These are phyloP conservation scores for Hylaea fasciaria DNA, from an alignment of 2,888 invertebrate genomes.

Conservation along the genomic window DNA sequence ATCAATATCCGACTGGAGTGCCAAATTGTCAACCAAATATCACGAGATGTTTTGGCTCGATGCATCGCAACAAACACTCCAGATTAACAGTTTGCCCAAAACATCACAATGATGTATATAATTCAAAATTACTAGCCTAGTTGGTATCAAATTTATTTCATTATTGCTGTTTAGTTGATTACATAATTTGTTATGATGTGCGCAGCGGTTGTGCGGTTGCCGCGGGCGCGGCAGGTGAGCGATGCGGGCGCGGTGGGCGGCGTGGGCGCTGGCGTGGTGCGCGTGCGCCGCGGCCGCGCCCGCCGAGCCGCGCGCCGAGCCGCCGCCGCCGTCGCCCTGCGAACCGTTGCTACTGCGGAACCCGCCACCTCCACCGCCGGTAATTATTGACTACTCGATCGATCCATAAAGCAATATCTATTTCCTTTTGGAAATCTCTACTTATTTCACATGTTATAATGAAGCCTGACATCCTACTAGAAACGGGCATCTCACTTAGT, in stretches of 20 bases:
- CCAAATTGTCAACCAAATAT: too few relatives aligned
- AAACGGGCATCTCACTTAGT: neutral
- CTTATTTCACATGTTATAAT: too few relatives aligned
- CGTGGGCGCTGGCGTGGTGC: constrained; percentile 77
- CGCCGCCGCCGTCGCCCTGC: constrained; percentile 54
- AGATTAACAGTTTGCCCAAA: too few relatives aligned
- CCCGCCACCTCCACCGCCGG: constrained; percentile 66
- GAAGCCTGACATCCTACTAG: neutral
- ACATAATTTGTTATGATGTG: constrained; percentile 8
- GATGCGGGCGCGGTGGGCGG: constrained; percentile 77
- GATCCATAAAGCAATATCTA: too few relatives aligned
- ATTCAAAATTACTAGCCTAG: too few relatives aligned
- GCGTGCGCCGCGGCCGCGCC: constrained; percentile 74
- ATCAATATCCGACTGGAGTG: too few relatives aligned
- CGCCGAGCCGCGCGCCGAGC: constrained; percentile 60
- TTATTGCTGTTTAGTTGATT: too few relatives aligned
- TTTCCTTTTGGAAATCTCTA: too few relatives aligned
- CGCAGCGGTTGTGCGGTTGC: constrained; percentile 46
- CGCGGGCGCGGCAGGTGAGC: constrained; percentile 67
- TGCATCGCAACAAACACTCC: too few relatives aligned
- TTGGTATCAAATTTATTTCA: too few relatives aligned
- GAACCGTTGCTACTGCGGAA: constrained; percentile 65
- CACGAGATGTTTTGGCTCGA: too few relatives aligned
- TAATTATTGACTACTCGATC: constrained; percentile 36
- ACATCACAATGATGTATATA: too few relatives aligned